Evolutionary conservation across 2,113 vertebrate genomes (phyloP).

Genomic region (Oryzias melastigma): DNA sequence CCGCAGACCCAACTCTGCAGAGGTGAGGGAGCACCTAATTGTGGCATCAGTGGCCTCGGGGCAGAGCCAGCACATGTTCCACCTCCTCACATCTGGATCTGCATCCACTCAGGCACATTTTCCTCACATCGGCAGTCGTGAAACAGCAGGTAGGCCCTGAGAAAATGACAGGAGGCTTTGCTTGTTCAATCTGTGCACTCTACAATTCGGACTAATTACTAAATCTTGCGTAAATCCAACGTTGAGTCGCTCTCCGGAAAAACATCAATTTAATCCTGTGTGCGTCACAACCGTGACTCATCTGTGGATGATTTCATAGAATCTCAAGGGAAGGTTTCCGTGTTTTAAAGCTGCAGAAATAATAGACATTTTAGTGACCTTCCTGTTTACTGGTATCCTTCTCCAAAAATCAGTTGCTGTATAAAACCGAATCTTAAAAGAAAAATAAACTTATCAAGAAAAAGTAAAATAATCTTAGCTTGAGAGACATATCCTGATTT

Average conservation of each 20-base stretch:
- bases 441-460: no score
- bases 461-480: no score
- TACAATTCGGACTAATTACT: conserved; percentile 12
- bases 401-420: background rate
- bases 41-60: conserved; percentile 64
- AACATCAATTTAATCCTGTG: conserved; percentile 31
- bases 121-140: conserved; percentile 28
- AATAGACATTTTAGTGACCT: conserved; percentile 40
- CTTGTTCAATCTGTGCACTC: conserved; percentile 6
- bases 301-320: conserved; percentile 33
- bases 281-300: conserved; percentile 64
- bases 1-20: conserved; percentile 56
- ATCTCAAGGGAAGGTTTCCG: conserved; percentile 43
- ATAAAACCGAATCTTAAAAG: no score
- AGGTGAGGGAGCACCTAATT: conserved; percentile 75
- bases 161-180: conserved; percentile 16
- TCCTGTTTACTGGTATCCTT: conserved; percentile 22
- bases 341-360: conserved; percentile 30
- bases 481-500: no score
- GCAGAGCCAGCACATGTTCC: conserved; percentile 59
- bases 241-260: conserved; percentile 17
- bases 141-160: conserved; percentile 43
- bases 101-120: conserved; percentile 48
- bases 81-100: conserved; percentile 44
- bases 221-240: conserved; percentile 22